Base-by-base conservation (phyloP, 1,140 invertebrate species). In the Megathymus violae region DNA sequence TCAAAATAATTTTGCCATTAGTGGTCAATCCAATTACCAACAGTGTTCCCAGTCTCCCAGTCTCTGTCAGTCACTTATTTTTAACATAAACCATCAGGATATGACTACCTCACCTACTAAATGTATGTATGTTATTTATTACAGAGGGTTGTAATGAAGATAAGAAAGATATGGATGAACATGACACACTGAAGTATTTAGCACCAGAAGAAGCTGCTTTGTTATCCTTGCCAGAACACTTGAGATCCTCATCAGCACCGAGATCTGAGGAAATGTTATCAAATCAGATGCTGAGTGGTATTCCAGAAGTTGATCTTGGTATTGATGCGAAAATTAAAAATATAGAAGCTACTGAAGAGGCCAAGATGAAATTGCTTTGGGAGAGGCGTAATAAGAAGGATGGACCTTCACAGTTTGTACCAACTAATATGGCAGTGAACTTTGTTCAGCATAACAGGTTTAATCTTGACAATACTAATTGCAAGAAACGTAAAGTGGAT, bases 261-360 rank as follows among this genome's bases (percentile, higher is more conserved):
- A 93, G 93, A 77, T 98, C 96, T 11, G 98, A 99, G 91, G 99
- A 99, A 92, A 99, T 99, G 97, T 94, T 99, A 69, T 99, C 98
- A 4, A 99, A 99, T 93, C 99, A 99, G 93, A 99, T 99, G 99
- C 92, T 99, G 1, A 99, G 97, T 83, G 99, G 99, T 54, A 99
- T 99, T 68, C 99, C 99, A n/a, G 99, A 99, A 93, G 97, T 99
- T 1, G 99, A 99, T 93, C 93, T 99, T 38, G 99, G 99, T 31
- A 99, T 99, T 72, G 98, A 99, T 78, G 98, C 97, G 0, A 99
- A 99, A 93, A 99, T 99, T 64, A 95, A 95, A 77, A 99, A 99
- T 85, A 99, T 99, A 75, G 98, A 99, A 93, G 97, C 97, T 4
- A 99, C 98, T 3, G 98, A 99, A 91, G 98, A 98, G 81, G 98